These are phyloP conservation scores for Labroides dimidiatus DNA, from an alignment of 2,797 vertebrate genomes.

Conservation along the genomic window DNA sequence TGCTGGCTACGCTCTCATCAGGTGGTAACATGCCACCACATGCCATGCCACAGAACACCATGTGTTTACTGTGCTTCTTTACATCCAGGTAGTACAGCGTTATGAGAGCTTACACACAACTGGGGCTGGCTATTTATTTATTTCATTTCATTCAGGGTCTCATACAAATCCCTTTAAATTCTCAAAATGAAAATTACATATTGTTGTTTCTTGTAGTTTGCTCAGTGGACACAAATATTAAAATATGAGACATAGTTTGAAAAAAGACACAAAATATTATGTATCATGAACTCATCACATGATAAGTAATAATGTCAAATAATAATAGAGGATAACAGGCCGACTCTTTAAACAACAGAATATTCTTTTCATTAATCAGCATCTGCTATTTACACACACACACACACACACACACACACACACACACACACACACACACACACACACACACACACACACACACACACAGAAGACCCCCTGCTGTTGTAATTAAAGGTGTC, in stretches of 20 bases:
- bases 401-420: constrained; percentile 38
- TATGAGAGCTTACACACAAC: too few species aligned
- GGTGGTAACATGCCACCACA: too few species aligned
- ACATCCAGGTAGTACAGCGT: too few species aligned
- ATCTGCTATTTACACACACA: constrained; percentile 16
- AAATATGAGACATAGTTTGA: background rate
- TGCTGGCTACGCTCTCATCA: too few species aligned
- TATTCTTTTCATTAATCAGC: constrained; percentile 35
- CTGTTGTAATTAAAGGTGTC: constrained; percentile 86
- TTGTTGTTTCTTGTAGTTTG: background rate
- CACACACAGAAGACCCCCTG: constrained; percentile 53
- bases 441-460: constrained; percentile 38
- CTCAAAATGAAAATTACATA: too few species aligned
- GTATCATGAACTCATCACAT: background rate
- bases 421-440: constrained; percentile 33
- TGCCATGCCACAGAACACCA: too few species aligned
- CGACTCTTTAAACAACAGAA: constrained; percentile 4
- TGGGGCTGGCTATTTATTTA: too few species aligned
- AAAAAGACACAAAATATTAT: background rate
- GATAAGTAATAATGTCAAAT: background rate
- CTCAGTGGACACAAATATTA: background rate
- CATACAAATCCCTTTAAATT: background rate
- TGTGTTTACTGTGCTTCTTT: too few species aligned
- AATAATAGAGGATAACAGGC: background rate
- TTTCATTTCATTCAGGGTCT: background rate